A percentile compares a stretch with the other conserved stretches of the same genome.
Evolutionary conservation across 2,888 invertebrate genomes (phyloP).

Genomic region (Cantharis rufa): DNA sequence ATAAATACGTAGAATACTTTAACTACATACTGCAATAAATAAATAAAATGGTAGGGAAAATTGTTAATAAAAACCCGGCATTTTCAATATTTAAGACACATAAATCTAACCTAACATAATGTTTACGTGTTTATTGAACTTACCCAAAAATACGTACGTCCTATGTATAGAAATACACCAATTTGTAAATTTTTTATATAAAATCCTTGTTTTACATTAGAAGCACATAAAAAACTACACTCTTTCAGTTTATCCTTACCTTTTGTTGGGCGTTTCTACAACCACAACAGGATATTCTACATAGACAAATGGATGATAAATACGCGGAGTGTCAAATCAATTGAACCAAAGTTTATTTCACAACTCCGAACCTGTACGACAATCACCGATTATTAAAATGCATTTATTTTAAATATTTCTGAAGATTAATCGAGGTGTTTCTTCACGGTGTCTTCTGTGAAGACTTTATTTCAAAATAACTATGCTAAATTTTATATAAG

Average conservation of each 20-base stretch:
- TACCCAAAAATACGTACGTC: not conserved
- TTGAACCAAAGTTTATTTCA: not conserved
- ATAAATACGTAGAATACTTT: not conserved
- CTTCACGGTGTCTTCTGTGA: no score
- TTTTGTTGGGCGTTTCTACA: not conserved
- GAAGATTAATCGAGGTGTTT: no score
- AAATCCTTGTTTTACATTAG: not conserved
- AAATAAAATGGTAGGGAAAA: not conserved
- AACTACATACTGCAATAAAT: not conserved
- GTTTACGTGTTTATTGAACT: not conserved
- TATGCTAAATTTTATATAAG: no score
- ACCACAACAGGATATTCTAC: not conserved
- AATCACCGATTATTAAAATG: not conserved
- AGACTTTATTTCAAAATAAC: no score
- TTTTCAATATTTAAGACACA: not conserved
- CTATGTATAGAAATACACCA: not conserved
- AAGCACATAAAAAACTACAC: not conserved
- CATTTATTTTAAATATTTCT: no score
- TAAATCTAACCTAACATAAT: not conserved
- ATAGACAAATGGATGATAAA: not conserved
- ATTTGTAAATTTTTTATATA: not conserved
- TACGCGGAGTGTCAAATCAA: not conserved
- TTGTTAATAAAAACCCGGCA: not conserved
- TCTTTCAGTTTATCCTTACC: not conserved
- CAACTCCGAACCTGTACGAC: not conserved